phyloP scores from a whole-genome alignment of 2,113 vertebrate genomes.

The Planiliza haematocheilus region DNA sequence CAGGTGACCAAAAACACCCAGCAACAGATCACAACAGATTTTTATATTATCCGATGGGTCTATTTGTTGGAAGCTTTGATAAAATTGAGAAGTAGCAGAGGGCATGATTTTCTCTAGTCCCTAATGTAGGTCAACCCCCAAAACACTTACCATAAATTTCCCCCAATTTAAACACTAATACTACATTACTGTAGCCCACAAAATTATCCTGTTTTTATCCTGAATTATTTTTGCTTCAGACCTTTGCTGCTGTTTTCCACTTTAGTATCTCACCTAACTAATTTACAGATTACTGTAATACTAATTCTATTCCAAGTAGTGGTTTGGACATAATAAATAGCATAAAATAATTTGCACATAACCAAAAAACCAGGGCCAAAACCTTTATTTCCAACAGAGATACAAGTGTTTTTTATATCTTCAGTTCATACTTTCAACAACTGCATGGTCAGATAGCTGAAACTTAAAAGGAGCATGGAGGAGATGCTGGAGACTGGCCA shows the following conservation, averaged over 20 bases:
- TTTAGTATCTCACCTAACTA: neutral
- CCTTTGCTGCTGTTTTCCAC: neutral
- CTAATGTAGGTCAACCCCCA: neutral
- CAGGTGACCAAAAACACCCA: no score
- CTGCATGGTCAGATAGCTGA: conserved; percentile 49
- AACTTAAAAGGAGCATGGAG: conserved; percentile 28
- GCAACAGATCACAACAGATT: no score
- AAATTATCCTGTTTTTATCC: no score
- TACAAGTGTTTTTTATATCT: conserved; percentile 49
- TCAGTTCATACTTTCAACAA: conserved; percentile 61
- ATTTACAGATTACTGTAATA: neutral
- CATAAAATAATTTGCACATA: conserved; percentile 17
- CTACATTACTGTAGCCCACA: neutral
- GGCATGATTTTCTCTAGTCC: no score
- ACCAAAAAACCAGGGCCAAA: conserved; percentile 62
- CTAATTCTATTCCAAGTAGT: neutral
- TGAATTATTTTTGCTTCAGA: no score
- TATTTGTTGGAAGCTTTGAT: no score
- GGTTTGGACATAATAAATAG: conserved; percentile 11
- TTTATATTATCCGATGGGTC: no score
- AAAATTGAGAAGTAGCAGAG: no score
- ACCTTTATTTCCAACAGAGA: conserved; percentile 79
- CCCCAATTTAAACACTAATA: neutral
- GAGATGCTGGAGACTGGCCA: conserved; percentile 29
- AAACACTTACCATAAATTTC: neutral